Evolutionary conservation across 2,888 invertebrate species (phyloP), one percentile per base, ranked within the genome.

Genomic region (Furcula furcula): DNA sequence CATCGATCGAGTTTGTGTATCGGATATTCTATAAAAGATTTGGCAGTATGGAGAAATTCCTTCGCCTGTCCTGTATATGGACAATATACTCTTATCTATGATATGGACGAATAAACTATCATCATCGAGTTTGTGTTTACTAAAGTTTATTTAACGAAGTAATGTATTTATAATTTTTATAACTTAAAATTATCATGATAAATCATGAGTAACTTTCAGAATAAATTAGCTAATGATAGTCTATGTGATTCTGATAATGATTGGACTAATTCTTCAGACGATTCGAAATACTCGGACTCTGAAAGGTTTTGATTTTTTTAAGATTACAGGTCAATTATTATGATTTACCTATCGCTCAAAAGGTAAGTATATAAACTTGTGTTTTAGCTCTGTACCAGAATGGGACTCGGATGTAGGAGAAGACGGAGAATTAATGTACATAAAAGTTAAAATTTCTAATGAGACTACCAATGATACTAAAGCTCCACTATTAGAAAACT

Each of bases 381-480:
- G 9, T 63, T 68, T 12, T 32, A 93, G 92, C 66, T 92, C 92
- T n/a, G 89, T 92, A 16, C 91, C 91, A 14, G 93, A 93, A 71
- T 93, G 93, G 93, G 92, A 93, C 72, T 89, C 91, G 1, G 91
- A 91, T 62, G 81, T 93, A 2, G 90, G 89, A 31, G 90, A 91
- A 46, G 90, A 92, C 54, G 94, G 94, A 2, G 92, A 92, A 56
- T 75, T 94, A 4, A 89, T 93, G 30, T 94, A 91, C 60, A 90
- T 93, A 13, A 93, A 93, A 71, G 89, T 90, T 32, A 90, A 76
- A 60, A 44, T 52, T 3, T 38, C 36, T 3, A 55, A 38, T 38
- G 67, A 66, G 21, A 39, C 34, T 6, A 35, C 38, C 21, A 55
- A 55, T 7, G 55, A 55, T 23, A 55, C 44, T 4, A 78, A 76